A percentile compares a stretch with the other conserved stretches of the same genome.
phyloP scores from a whole-genome alignment of 2,797 vertebrate genomes.

The Trachurus trachurus region DNA sequence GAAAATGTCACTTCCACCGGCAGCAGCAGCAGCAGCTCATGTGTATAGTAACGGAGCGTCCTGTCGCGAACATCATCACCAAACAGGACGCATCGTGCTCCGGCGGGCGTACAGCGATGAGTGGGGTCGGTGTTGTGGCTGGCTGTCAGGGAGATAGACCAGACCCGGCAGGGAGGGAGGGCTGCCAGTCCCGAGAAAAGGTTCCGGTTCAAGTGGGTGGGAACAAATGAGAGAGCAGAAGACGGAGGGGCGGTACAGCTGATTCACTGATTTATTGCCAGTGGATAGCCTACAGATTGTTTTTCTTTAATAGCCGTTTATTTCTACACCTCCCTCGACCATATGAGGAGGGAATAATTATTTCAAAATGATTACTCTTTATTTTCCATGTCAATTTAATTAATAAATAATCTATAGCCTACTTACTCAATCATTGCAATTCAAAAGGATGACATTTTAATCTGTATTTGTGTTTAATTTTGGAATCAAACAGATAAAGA shows the following conservation, averaged over 20 bases:
- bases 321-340: neutral
- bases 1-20: constrained; percentile 26
- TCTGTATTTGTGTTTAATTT: neutral
- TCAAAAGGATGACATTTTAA: neutral
- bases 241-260: neutral
- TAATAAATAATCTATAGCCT: neutral
- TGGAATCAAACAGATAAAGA: neutral
- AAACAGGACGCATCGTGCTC: constrained; percentile 2
- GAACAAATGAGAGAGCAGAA: constrained; percentile 14
- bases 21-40: neutral
- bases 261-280: neutral
- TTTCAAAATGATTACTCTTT: neutral
- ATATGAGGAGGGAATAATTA: too few species aligned
- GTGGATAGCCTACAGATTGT: neutral
- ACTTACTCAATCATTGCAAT: neutral
- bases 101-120: neutral
- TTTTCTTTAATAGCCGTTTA: neutral
- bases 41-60: neutral
- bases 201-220: constrained; percentile 76
- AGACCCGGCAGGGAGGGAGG: constrained; percentile 39
- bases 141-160: constrained; percentile 39
- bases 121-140: constrained; percentile 12
- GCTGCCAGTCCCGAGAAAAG: constrained; percentile 41
- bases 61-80: neutral
- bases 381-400: neutral